Evolutionary conservation across 2,888 invertebrate genomes (phyloP).

Genomic region (Cyclophora punctaria): DNA sequence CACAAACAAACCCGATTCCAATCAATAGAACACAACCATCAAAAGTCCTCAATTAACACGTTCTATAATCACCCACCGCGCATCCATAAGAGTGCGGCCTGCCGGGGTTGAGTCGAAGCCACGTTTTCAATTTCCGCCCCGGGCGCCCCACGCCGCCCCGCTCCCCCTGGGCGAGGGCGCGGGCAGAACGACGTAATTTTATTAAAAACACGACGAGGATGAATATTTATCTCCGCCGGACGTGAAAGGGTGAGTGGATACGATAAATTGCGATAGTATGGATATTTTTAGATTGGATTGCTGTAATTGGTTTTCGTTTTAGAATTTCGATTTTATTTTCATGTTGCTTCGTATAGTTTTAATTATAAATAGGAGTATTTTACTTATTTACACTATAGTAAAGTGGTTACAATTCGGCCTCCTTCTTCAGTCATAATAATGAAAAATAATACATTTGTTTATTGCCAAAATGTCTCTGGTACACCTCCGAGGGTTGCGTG

Average conservation of each 20-base stretch:
- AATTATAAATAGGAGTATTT: too few relatives aligned
- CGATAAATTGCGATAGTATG: conserved; percentile 5
- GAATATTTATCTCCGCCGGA: conserved; percentile 61
- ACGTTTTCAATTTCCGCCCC: conserved; percentile 64
- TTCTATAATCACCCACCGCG: conserved; percentile 22
- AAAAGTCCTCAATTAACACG: conserved; percentile 10
- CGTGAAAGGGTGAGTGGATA: conserved; percentile 28
- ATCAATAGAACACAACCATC: conserved; percentile 31
- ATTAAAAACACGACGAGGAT: conserved; percentile 60
- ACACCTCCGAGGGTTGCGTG: too few relatives aligned
- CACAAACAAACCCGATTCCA: conserved; percentile 13
- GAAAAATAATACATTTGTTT: too few relatives aligned
- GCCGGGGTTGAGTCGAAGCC: conserved; percentile 54
- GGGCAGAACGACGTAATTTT: conserved; percentile 44
- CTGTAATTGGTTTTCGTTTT: conserved; percentile 1
- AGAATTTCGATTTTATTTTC: too few relatives aligned
- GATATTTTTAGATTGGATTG: conserved; percentile 7
- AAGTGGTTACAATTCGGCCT: too few relatives aligned
- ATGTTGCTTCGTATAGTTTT: too few relatives aligned
- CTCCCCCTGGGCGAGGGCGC: conserved; percentile 18
- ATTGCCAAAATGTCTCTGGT: too few relatives aligned
- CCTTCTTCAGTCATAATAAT: too few relatives aligned
- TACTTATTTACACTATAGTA: too few relatives aligned
- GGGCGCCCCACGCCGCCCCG: conserved; percentile 16
- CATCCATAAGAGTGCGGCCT: conserved; percentile 47